A percentile compares a stretch with the other conserved stretches of the same genome.
These are phyloP conservation scores for Daubentonia madagascariensis DNA, from an alignment of 2,113 vertebrate genomes.

Conservation along the genomic window DNA sequence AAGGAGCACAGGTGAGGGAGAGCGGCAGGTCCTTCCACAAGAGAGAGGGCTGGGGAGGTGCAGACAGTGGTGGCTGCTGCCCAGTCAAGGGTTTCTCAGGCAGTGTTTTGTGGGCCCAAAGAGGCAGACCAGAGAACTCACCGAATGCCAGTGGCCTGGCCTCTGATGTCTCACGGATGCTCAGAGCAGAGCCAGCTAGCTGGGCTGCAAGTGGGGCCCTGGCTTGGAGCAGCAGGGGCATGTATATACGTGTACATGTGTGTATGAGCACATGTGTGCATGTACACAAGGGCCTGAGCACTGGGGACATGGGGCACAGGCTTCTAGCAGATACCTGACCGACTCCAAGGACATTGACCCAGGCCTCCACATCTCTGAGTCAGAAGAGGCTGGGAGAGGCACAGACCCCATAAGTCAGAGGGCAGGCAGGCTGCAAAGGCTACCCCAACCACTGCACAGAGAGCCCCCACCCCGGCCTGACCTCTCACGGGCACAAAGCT, in stretches of 20 bases:
- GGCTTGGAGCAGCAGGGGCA: not conserved
- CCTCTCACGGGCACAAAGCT: not conserved
- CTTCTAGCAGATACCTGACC: not conserved
- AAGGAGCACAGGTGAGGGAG: not conserved
- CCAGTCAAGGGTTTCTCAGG: not conserved
- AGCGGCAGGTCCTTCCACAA: not conserved
- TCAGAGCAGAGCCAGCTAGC: not conserved
- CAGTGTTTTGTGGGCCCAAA: not conserved
- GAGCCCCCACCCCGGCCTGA: not conserved
- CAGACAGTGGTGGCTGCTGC: not conserved
- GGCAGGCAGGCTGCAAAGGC: not conserved
- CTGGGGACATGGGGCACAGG: rapidly evolving
- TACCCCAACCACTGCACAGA: too few species aligned
- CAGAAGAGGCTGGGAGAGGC: not conserved
- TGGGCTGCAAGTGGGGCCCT: not conserved
- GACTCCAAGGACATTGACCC: not conserved
- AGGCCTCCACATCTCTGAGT: not conserved
- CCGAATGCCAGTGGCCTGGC: not conserved
- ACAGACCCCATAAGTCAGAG: not conserved
- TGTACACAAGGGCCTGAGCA: not conserved
- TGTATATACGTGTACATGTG: not conserved
- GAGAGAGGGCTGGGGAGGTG: not conserved
- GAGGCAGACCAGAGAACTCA: not conserved
- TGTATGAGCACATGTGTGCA: not conserved
- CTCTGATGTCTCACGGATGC: not conserved